Evolutionary conservation across 2,888 invertebrate species (phyloP).

Genomic region (Leptogaster cylindrica): DNA sequence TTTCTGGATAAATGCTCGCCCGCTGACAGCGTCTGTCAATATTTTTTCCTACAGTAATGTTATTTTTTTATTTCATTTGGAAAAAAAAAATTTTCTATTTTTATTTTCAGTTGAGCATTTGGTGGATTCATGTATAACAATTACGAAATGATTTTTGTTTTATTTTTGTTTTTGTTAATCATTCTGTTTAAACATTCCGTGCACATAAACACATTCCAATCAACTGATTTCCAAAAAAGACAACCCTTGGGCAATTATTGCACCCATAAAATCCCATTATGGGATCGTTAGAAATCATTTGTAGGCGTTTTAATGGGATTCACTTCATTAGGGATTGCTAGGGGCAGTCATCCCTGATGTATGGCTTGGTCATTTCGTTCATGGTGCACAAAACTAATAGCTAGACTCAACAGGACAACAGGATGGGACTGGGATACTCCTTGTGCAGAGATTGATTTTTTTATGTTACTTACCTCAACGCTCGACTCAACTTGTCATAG

Average conservation of each 20-base stretch:
- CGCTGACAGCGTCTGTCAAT: conserved; percentile 18
- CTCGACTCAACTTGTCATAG: conserved; percentile 97
- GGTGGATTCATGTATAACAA: too few relatives aligned
- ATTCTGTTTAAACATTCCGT: conserved; percentile 40
- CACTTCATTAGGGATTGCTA: conserved; percentile 45
- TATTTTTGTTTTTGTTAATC: background rate
- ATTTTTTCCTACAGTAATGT: background rate
- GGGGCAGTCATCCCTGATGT: background rate
- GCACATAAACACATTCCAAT: conserved; percentile 43
- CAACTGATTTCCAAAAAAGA: conserved; percentile 29
- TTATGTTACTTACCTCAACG: conserved; percentile 75
- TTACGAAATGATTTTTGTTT: background rate
- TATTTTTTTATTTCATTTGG: background rate
- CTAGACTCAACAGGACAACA: background rate
- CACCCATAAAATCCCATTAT: conserved; percentile 47
- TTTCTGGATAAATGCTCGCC: conserved; percentile 32
- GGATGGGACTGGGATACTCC: background rate
- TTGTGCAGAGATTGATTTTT: background rate
- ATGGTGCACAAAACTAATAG: conserved; percentile 9
- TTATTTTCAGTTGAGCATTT: too few relatives aligned
- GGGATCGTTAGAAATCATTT: conserved; percentile 47
- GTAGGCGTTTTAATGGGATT: conserved; percentile 49
- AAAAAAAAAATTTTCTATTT: too few relatives aligned
- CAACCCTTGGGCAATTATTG: conserved; percentile 46
- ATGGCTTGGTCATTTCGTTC: conserved; percentile 1